Base-by-base conservation (phyloP, 2,888 invertebrate species). In the Apeira syringaria region DNA sequence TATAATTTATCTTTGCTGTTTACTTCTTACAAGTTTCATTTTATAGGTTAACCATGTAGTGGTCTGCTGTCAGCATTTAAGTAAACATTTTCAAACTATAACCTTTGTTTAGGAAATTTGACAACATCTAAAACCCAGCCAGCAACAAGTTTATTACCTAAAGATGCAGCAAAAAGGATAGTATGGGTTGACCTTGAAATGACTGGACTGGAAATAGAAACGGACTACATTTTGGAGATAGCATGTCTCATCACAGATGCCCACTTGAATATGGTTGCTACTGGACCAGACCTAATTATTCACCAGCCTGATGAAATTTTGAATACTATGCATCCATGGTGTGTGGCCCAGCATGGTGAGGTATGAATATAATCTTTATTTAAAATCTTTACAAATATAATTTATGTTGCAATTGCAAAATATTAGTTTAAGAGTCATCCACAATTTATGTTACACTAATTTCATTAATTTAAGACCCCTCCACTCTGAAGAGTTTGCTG, bases 161-260 rank as follows among this genome's bases (percentile, higher is more conserved):
- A 55, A 53, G 61, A 62, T 40, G 63, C 63, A 24, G 74, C 75
- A 0, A 85, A 84, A 38, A 68, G 78, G 20, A 87, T 96, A 50
- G 94, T 95, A 7, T 96, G 96, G 96, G 84, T 95, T 26, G 95
- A 96, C 62, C 74, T 95, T 60, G 96, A 96, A 94, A 97, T 99
- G 97, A 97, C 98, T 5, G 99, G 99, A 0, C 80, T 99, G 8
- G 92, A 98, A 70, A 73, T 94, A 31, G 89, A 94, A 0, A 93
- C 82, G 35, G 94, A 97, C 66, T 92, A 94, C 50, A 96, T 99
- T 37, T 77, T 99, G 64, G 99, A 99, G 91, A 92, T 98, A 39
- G 96, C 97, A 0, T 96, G 97, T 71, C 70, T 99, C 17, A 91
- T 99, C 38, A 99, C 99, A 0, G 97, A 98, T 71, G 86, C 91